A percentile compares a stretch with the other conserved stretches of the same genome.
These are phyloP conservation scores for Plecotus auritus DNA, from an alignment of 2,113 vertebrate genomes.

Conservation along the genomic window DNA sequence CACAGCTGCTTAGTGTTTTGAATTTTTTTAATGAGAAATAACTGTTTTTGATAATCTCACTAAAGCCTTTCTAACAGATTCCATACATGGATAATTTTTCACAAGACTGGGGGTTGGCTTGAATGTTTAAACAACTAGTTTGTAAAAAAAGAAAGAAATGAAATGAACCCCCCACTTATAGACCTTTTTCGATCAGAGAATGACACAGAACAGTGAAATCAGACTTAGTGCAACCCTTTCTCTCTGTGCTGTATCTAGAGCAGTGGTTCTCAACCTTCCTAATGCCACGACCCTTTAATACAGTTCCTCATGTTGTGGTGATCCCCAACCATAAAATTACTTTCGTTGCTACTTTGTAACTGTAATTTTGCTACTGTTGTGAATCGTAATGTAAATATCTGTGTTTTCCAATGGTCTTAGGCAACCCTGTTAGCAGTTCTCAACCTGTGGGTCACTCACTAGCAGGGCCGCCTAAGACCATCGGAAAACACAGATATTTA, in stretches of 20 bases:
- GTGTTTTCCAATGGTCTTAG: no score
- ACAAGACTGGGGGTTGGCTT: neutral
- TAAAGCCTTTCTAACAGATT: slow-evolving; percentile 82
- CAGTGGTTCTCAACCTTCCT: no score
- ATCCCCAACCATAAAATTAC: no score
- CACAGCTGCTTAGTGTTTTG: slow-evolving; percentile 60
- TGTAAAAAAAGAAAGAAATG: neutral
- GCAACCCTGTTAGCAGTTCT: no score
- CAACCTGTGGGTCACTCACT: no score
- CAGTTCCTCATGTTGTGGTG: no score
- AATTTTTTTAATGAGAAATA: slow-evolving; percentile 81
- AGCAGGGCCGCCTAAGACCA: no score
- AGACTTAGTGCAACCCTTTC: slow-evolving; percentile 30
- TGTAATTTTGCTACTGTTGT: no score
- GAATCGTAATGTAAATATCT: no score
- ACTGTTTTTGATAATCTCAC: slow-evolving; percentile 82
- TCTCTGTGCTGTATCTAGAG: neutral
- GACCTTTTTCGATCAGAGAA: slow-evolving; percentile 1
- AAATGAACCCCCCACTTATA: accelerated
- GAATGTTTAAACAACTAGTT: slow-evolving; percentile 58
- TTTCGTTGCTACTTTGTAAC: no score
- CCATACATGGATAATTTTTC: slow-evolving; percentile 74
- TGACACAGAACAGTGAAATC: slow-evolving; percentile 1
- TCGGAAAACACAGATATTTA: no score
- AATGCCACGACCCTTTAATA: no score